These are phyloP conservation scores for Rhinogobio ventralis DNA, from an alignment of 2,797 vertebrate species.

Conservation along the genomic window DNA sequence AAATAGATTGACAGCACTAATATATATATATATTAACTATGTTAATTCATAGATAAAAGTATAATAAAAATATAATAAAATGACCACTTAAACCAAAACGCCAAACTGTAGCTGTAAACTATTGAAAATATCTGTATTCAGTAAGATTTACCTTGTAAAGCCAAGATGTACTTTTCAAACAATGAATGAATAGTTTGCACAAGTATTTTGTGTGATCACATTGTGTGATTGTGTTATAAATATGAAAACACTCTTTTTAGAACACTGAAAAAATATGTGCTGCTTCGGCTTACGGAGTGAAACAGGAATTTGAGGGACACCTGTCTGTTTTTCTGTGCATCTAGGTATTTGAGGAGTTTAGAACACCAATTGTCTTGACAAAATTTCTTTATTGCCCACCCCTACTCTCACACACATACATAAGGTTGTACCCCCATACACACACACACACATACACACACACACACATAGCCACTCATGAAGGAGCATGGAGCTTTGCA, in stretches of 20 bases:
- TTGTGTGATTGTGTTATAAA: background rate
- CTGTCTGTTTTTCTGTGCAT: background rate
- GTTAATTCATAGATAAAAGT: background rate
- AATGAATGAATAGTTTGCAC: background rate
- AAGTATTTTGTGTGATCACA: background rate
- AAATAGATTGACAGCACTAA: background rate
- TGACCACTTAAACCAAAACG: background rate
- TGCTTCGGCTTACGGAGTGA: background rate
- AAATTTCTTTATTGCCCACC: background rate
- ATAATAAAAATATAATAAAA: background rate
- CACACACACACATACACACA: constrained; percentile 20
- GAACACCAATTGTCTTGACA: background rate
- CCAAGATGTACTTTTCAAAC: background rate
- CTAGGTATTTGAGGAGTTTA: background rate
- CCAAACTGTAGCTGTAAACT: background rate
- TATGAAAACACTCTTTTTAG: background rate
- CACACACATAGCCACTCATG: constrained; percentile 37
- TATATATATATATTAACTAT: background rate
- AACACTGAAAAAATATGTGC: background rate
- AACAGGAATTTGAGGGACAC: background rate
- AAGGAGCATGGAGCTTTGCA: constrained; percentile 53
- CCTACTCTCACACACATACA: constrained; percentile 4
- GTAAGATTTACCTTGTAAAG: background rate
- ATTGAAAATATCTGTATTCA: background rate
- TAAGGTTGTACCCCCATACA: background rate